Percentiles rank a stretch among this genome's conserved stretches.
Conservation (phyloP, 2,888 invertebrate genomes). For the Nineta flava region DNA sequence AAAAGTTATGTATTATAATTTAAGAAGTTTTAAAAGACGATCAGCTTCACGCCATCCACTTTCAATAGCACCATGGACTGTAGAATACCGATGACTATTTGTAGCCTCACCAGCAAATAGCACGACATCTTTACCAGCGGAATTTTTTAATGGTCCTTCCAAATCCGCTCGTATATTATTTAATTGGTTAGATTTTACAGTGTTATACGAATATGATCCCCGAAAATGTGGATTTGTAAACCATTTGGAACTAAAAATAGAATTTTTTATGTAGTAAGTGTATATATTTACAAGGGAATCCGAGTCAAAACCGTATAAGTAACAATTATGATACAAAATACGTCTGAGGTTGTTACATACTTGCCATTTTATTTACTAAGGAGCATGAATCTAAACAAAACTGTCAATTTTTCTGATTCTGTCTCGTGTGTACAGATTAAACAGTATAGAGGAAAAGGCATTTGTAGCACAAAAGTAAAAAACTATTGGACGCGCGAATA, state of each 20-base stretch:
- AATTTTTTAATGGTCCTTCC: slow-evolving; percentile 36
- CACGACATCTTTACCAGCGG: slow-evolving; percentile 23
- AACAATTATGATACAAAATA: too few species aligned
- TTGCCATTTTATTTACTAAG: too few species aligned
- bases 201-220: slow-evolving; percentile 54
- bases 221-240: slow-evolving; percentile 46
- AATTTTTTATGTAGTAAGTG: background rate
- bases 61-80: slow-evolving; percentile 38
- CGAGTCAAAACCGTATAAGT: too few species aligned
- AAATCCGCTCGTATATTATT: slow-evolving; percentile 36
- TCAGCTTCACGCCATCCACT: slow-evolving; percentile 36
- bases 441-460: too few species aligned
- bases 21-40: slow-evolving; percentile 20
- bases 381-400: too few species aligned
- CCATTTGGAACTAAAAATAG: slow-evolving; percentile 48
- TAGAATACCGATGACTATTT: slow-evolving; percentile 28
- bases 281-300: background rate
- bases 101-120: slow-evolving; percentile 50
- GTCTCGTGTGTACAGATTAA: too few species aligned
- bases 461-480: too few species aligned
- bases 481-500: too few species aligned
- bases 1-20: too few species aligned
- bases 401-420: too few species aligned
- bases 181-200: slow-evolving; percentile 31
- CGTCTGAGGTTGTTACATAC: too few species aligned